Percentiles rank a stretch among this genome's conserved stretches.
These are phyloP conservation scores for Xestia c-nigrum DNA, from an alignment of 2,888 invertebrate species.

Conservation along the genomic window DNA sequence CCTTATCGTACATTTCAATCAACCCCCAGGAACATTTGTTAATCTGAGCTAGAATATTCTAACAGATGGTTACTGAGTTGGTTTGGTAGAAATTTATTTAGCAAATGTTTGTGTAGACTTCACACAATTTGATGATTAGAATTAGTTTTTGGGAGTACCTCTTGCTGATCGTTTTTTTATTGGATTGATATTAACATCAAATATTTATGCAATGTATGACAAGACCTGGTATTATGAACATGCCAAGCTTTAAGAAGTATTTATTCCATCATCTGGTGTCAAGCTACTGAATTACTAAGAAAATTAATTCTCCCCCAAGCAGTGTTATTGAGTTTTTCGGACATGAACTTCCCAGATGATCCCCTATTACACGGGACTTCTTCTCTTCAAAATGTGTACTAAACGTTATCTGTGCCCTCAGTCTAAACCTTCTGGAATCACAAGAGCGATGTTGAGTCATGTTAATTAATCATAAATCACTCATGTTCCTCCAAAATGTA, in stretches of 20 bases:
- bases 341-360: not conserved
- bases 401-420: not conserved
- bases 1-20: slow-evolving; percentile 46
- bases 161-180: not conserved
- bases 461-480: slow-evolving; percentile 16
- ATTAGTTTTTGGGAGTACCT: slow-evolving; percentile 2
- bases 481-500: not conserved
- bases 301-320: not conserved
- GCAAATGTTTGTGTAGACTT: not conserved
- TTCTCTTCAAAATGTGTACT: not conserved
- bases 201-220: not conserved
- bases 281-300: slow-evolving; percentile 5
- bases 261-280: not conserved
- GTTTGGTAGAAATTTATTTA: slow-evolving; percentile 18
- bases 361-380: not conserved
- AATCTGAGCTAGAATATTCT: slow-evolving; percentile 5
- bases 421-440: not conserved
- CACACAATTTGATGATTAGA: slow-evolving; percentile 1
- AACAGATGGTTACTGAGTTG: not conserved
- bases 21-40: slow-evolving; percentile 33
- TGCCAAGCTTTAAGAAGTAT: not conserved
- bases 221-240: not conserved
- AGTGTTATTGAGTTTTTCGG: not conserved
- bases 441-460: not conserved
- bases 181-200: not conserved